These are phyloP conservation scores for Anoplophora glabripennis DNA, from an alignment of 1,140 invertebrate genomes.

Conservation along the genomic window DNA sequence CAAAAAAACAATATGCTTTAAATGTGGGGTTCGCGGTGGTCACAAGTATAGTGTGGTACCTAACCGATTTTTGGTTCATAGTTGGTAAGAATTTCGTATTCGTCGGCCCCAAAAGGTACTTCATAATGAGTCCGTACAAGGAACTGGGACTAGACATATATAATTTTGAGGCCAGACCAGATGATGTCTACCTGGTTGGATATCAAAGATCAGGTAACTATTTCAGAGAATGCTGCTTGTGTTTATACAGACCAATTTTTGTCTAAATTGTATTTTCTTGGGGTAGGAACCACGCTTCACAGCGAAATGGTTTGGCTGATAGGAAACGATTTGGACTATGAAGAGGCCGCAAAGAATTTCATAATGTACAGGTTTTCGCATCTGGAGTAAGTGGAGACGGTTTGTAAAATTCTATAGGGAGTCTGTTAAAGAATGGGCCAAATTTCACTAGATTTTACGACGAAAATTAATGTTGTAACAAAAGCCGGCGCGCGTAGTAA, in stretches of 20 bases:
- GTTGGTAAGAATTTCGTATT: too few relatives aligned
- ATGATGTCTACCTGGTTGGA: background rate
- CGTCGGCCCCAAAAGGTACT: background rate
- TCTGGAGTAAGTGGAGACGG: too few relatives aligned
- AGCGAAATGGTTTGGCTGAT: slow-evolving; percentile 1
- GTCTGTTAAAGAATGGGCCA: too few relatives aligned
- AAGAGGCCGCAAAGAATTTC: background rate
- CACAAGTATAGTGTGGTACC: too few relatives aligned
- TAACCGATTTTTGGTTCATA: too few relatives aligned
- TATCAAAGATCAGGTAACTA: background rate
- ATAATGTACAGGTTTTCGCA: background rate
- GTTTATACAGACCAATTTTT: background rate
- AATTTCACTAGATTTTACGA: too few relatives aligned
- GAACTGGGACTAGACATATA: background rate
- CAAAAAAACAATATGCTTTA: too few relatives aligned
- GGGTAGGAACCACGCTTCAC: background rate
- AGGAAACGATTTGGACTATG: slow-evolving; percentile 5
- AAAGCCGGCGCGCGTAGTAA: too few relatives aligned
- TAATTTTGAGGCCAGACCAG: background rate
- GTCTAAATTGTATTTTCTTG: too few relatives aligned
- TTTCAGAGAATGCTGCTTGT: background rate
- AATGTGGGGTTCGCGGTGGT: too few relatives aligned
- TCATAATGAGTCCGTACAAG: background rate
- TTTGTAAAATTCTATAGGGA: too few relatives aligned
- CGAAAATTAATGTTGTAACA: too few relatives aligned